Conservation (phyloP, 2,797 vertebrate genomes). For the Morelia viridis region DNA sequence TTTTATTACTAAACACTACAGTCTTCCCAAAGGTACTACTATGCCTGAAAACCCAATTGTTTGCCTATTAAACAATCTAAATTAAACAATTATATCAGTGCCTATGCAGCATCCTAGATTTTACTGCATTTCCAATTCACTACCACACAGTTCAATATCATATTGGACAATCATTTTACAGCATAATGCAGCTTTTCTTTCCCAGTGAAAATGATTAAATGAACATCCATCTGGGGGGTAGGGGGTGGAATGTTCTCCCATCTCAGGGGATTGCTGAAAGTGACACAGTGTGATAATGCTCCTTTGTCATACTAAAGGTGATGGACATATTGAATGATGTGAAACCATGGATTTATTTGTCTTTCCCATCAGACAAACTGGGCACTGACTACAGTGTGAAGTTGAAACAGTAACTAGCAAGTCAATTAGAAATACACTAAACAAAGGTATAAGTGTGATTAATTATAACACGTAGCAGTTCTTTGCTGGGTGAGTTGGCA, state of each 20-base stretch:
- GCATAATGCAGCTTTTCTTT: not conserved
- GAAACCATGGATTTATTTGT: not conserved
- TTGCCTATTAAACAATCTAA: not conserved
- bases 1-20: not conserved
- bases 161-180: not conserved
- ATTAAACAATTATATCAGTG: not conserved
- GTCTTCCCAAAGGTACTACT: not conserved
- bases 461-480: slow-evolving; percentile 15
- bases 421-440: not conserved
- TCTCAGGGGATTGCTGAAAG: not conserved
- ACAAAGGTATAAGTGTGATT: not conserved
- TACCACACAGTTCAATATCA: not conserved
- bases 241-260: not conserved
- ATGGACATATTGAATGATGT: not conserved
- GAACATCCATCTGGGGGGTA: not conserved
- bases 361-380: slow-evolving; percentile 20
- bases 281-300: not conserved
- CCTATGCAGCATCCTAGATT: not conserved
- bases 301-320: not conserved
- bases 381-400: slow-evolving; percentile 6
- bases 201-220: not conserved
- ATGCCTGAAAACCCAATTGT: not conserved
- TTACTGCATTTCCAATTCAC: not conserved
- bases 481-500: slow-evolving; percentile 3
- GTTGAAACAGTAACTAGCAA: slow-evolving; percentile 23